These are phyloP conservation scores for Dichetophora obliterata DNA, from an alignment of 2,888 invertebrate species.

Conservation along the genomic window DNA sequence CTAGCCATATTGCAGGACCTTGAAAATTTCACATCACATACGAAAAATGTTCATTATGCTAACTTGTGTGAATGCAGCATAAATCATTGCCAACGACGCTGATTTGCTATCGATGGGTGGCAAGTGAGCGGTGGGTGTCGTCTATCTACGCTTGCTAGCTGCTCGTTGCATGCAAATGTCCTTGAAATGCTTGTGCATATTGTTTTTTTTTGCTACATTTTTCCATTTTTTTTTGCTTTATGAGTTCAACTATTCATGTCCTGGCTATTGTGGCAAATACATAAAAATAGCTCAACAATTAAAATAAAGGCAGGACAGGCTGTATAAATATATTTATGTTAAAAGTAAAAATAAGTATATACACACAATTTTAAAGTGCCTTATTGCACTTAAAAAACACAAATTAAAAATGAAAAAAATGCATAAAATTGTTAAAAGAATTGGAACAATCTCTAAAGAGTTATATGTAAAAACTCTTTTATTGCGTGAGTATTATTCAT, in stretches of 20 bases:
- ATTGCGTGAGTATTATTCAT: too few relatives aligned
- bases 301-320: neutral
- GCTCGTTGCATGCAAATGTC: slow-evolving; percentile 5
- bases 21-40: neutral
- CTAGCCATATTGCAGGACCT: neutral
- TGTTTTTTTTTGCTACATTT: neutral
- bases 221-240: neutral
- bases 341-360: neutral
- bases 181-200: neutral
- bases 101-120: neutral
- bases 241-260: neutral
- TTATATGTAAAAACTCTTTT: too few relatives aligned
- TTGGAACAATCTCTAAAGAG: too few relatives aligned
- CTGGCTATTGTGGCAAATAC: neutral
- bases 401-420: too few relatives aligned
- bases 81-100: neutral
- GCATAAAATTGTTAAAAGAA: too few relatives aligned
- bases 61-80: neutral
- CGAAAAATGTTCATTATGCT: slow-evolving; percentile 7
- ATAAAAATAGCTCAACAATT: neutral
- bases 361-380: neutral
- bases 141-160: neutral
- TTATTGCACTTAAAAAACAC: neutral
- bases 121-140: neutral
- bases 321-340: neutral